Conservation (phyloP, 2,797 vertebrate species). For the Poecilia picta region DNA sequence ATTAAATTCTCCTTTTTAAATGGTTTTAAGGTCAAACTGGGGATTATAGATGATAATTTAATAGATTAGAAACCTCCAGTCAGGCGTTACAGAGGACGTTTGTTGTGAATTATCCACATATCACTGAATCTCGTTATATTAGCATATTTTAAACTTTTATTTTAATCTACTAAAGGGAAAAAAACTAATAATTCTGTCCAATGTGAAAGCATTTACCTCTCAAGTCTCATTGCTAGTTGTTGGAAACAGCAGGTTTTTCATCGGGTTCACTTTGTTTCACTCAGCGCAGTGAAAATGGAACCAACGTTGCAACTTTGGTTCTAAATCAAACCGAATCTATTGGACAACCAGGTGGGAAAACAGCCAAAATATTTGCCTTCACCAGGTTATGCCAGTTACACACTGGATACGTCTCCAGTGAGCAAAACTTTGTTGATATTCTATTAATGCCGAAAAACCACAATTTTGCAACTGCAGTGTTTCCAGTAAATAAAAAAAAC, state of each 20-base stretch:
- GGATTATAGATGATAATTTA: background rate
- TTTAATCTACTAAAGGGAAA: background rate
- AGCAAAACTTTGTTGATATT: no score
- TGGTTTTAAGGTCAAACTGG: background rate
- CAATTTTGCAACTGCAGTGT: background rate
- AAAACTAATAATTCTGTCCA: background rate
- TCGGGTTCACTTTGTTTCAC: no score
- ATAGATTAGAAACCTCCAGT: background rate
- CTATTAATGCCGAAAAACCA: no score
- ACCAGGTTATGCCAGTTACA: background rate
- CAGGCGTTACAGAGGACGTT: background rate
- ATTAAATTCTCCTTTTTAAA: background rate
- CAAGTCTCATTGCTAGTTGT: background rate
- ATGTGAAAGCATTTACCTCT: background rate
- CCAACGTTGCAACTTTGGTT: no score
- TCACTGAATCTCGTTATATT: background rate
- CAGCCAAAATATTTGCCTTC: background rate
- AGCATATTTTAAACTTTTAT: background rate
- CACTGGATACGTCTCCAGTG: background rate
- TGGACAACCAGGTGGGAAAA: no score
- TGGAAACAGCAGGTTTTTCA: no score
- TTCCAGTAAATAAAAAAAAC: no score
- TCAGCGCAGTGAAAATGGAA: no score
- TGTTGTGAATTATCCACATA: background rate
- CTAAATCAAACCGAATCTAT: no score